A percentile compares a stretch with the other conserved stretches of the same genome.
Conservation (phyloP, 2,113 vertebrate genomes). For the Lathamus discolor region DNA sequence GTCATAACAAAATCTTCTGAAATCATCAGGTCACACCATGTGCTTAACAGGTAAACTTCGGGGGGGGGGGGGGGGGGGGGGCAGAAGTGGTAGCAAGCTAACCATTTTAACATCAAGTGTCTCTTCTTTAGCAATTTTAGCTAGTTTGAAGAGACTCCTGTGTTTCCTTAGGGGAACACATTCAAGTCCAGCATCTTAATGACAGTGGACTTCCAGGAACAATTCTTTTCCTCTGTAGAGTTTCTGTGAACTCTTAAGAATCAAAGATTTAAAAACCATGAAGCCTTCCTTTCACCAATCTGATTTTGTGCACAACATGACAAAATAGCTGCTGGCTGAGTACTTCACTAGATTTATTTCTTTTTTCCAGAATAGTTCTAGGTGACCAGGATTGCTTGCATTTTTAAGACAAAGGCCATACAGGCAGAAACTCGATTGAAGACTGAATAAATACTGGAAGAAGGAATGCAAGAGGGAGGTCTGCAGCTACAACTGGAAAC, state of each 20-base stretch:
- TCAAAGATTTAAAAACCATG: not conserved
- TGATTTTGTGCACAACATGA: not conserved
- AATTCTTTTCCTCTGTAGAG: not conserved
- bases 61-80: fast-evolving
- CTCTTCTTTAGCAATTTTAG: not conserved
- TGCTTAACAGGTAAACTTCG: not conserved
- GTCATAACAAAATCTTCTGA: not conserved
- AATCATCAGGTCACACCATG: not conserved
- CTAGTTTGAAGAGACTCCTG: not conserved
- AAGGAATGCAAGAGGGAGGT: not conserved
- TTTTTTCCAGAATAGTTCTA: not conserved
- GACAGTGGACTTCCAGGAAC: not conserved
- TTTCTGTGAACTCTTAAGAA: not conserved
- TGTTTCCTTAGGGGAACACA: not conserved
- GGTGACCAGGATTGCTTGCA: not conserved
- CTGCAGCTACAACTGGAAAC: not conserved
- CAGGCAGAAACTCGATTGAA: not conserved
- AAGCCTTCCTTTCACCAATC: not conserved
- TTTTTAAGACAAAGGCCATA: not conserved
- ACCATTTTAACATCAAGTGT: not conserved
- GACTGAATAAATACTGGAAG: not conserved
- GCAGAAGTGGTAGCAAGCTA: not conserved
- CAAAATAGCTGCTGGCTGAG: not conserved
- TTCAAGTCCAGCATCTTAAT: not conserved
- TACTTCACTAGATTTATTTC: not conserved